Base-by-base conservation (phyloP, 92 coral and sea anemone species). In the Zoanthus sansibaricus region DNA sequence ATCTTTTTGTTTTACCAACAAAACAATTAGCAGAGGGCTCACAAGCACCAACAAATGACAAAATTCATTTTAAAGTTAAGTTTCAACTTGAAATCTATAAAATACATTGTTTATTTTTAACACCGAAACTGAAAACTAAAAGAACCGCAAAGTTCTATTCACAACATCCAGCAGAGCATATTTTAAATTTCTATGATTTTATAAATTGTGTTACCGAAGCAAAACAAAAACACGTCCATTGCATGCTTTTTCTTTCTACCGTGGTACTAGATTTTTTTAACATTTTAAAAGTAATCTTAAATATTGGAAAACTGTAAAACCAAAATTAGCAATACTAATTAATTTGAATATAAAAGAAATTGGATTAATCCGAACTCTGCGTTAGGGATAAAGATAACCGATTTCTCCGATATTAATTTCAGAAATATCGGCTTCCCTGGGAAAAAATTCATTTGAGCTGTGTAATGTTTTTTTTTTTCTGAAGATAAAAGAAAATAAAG, bases 401-500 rank as follows among this genome's bases (percentile, higher is more conserved):
- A 30, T 4, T 20, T 10, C 31, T 69, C 55, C 10, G 74, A 30
- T 69, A 69, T 31, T 11, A 62, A 20, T 62, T 62, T 69, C 17
- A 6, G 17, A 30, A 69, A 31, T 13, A 20, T 33, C 45, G 17
- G 47, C 47, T 69, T 69, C 33, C 46, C 1, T 12, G 31, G 8
- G 46, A 69, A 69, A 69, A 62, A 76, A 76, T 33, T 17, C 25
- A 45, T 11, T 45, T 72, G 21, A 72, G n/a, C 49, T 72, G 2
- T 0, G 10, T 14, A 42, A 30, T 12, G 54, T 25, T 52, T 51
- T 54, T 76, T 54, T 76, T 32, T 21, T 25, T 54, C 45, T 48
- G 46, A 32, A 54, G 21, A 31, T 20, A 51, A 55, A 52, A 54
- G 82, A 54, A 52, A 10, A 76, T 76, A 30, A 76, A 76, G 68